Conservation (phyloP, 2,797 vertebrate genomes). For the Syncerus caffer region DNA sequence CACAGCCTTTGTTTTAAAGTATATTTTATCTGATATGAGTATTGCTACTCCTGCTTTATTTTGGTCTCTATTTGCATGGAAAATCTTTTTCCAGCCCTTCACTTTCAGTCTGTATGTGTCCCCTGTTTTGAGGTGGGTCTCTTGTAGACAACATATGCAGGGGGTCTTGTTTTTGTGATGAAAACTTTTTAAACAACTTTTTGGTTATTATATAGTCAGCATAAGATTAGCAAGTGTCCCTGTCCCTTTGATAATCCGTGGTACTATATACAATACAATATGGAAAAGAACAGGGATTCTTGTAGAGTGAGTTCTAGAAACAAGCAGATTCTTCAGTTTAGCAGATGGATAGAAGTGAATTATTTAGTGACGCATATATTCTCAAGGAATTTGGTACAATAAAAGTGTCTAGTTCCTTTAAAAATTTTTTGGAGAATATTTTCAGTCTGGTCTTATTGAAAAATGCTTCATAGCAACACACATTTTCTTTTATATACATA, state of each 20-base stretch:
- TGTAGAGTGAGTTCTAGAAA: background rate
- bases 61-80: too few species aligned
- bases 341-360: background rate
- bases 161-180: background rate
- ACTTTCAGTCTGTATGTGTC: too few species aligned
- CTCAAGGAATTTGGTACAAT: background rate
- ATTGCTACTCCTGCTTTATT: too few species aligned
- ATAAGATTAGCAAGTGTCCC: slow-evolving; percentile 7
- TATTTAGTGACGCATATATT: background rate
- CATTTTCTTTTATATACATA: background rate
- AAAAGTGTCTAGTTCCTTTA: background rate
- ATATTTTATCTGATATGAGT: too few species aligned
- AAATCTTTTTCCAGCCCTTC: too few species aligned
- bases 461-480: background rate
- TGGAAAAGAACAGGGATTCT: background rate
- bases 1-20: too few species aligned
- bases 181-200: background rate
- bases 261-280: background rate
- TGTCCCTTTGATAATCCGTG: background rate
- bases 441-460: slow-evolving; percentile 4
- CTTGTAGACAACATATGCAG: too few species aligned
- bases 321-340: background rate
- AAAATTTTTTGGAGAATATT: background rate
- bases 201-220: background rate
- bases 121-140: too few species aligned